Evolutionary conservation across 1,140 invertebrate genomes (phyloP), one percentile per base, ranked within the genome.

Genomic region (Cydia pomonella): DNA sequence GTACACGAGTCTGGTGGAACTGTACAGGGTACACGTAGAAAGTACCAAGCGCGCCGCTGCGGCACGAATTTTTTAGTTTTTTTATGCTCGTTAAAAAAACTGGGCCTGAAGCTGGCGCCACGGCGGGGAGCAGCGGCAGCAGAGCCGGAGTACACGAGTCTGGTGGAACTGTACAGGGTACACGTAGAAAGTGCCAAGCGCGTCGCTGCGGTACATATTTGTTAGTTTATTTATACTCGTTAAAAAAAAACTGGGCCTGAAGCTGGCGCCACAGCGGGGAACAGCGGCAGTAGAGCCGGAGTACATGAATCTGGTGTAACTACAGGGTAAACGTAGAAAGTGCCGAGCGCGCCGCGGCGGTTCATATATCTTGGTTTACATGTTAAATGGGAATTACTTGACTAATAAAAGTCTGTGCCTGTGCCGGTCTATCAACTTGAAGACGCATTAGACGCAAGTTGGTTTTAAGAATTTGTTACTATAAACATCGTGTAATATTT

Each of bases 31-130:
- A 79, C 97, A 98, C 87, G 95, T 96, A 0, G 95, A 96, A 80
- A 97, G 97, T 88, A 96, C 96, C 1, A 97, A 97, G 81, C 81
- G 91, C 44, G 96, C 96, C 3, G 95, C 96, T 25, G 96, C 96
- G 73, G 96, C 96, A 85, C 83, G 87, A 82, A n/a, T n/a, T n/a
- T n/a, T n/a, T n/a, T n/a, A n/a, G n/a, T n/a, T n/a, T n/a, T n/a
- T n/a, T n/a, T n/a, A n/a, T n/a, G n/a, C n/a, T 38, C 89, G 82
- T 96, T 96, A 44, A 93, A 99, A 98, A 97, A 98, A 94, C 94
- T 99, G 9, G 97, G 97, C 0, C 92, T 99, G 81, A 98, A 99
- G 93, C 87, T 99, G 84, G 98, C 99, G 18, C 98, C 98, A 0
- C 94, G 97, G 44, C 95, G 97, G 81, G 97, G 97, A 47, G 95